Evolutionary conservation across 2,888 invertebrate genomes (phyloP).

Genomic region (Caenorhabditis wallacei): DNA sequence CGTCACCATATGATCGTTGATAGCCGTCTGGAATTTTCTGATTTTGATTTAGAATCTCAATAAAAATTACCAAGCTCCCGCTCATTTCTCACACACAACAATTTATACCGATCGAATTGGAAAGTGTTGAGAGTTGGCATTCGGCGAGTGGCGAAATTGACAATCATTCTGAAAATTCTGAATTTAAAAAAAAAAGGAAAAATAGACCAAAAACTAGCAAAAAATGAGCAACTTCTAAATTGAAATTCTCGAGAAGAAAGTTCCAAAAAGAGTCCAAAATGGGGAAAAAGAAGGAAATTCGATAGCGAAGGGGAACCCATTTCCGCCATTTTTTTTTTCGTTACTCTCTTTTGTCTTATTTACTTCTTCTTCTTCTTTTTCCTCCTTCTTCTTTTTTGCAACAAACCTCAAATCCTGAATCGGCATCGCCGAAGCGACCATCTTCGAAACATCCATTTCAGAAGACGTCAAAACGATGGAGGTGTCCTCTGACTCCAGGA

Average conservation of each 20-base stretch:
- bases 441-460: constrained; percentile 65
- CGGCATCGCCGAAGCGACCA: constrained; percentile 50
- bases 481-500: constrained; percentile 51
- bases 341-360: not conserved
- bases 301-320: not conserved
- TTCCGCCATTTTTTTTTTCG: constrained; percentile 4
- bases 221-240: not conserved
- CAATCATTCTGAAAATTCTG: constrained; percentile 60
- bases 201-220: not conserved
- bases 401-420: constrained; percentile 66
- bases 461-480: constrained; percentile 44
- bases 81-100: constrained; percentile 62
- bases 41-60: not conserved
- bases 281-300: not conserved
- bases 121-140: constrained; percentile 52
- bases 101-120: constrained; percentile 57
- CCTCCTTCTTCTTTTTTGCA: not conserved
- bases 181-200: not conserved
- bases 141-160: constrained; percentile 65
- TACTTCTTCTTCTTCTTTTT: not conserved
- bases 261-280: constrained; percentile 1
- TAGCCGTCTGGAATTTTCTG: constrained; percentile 45
- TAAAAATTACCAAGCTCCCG: constrained; percentile 45
- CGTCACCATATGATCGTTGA: constrained; percentile 56
- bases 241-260: not conserved